Conservation (phyloP, 2,113 vertebrate species). For the Sphaerodactylus townsendi region DNA sequence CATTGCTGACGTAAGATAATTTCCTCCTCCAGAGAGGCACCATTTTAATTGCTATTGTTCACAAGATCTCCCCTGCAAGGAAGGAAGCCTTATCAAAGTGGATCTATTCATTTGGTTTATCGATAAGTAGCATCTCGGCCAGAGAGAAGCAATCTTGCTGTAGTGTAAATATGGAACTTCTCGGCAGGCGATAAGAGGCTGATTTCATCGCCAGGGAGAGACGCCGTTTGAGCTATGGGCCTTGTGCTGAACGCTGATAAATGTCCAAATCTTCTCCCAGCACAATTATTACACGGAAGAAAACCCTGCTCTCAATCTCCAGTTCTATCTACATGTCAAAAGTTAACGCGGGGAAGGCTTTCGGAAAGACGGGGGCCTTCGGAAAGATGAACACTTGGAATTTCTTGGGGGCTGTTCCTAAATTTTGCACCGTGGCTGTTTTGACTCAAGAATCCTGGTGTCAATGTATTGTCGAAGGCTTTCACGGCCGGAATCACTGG, state of each 20-base stretch:
- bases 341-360: background rate
- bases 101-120: constrained; percentile 18
- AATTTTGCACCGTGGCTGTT: too few relatives aligned
- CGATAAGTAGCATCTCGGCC: constrained; percentile 4
- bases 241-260: background rate
- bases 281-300: constrained; percentile 14
- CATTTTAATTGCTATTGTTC: background rate
- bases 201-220: accelerated
- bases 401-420: background rate
- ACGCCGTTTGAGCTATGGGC: background rate
- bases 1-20: background rate
- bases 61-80: background rate
- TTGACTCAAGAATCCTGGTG: too few relatives aligned
- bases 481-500: too few relatives aligned
- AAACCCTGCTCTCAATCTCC: background rate
- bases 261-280: constrained; percentile 11
- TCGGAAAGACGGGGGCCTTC: background rate
- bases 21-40: background rate
- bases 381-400: background rate
- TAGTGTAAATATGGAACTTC: background rate
- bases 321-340: background rate
- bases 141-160: accelerated
- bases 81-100: background rate
- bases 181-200: background rate
- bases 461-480: too few relatives aligned